Evolutionary conservation across 1,140 invertebrate species (phyloP), one percentile per base, ranked within the genome.

Genomic region (Ptiloglossa arizonensis): DNA sequence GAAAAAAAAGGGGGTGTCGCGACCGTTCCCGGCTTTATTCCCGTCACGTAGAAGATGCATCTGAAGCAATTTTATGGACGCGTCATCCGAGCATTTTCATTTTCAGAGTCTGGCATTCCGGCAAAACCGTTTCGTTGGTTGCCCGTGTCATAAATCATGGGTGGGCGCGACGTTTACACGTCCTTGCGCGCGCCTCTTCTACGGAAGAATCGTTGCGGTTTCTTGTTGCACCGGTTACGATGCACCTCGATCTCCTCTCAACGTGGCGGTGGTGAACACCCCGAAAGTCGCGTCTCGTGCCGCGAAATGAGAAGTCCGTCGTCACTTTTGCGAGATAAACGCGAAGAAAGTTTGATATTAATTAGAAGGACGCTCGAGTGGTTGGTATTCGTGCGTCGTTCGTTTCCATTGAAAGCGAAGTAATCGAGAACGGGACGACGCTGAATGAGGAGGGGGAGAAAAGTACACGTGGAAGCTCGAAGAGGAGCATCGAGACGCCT

Each of bases 41-140:
- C 60, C 56, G 67, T 74, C 72, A 78, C 79, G 73, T 78, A 68
- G 41, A 46, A 62, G 69, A 77, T 56, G 77, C 72, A 77, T 81
- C 69, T 35, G 59, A 48, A 32, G 72, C 67, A 83, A 85, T 83
- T 83, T 85, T 84, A 85, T 79, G 63, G 67, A 15, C 76, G 41
- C 80, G 35, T 79, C 69, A 67, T 82, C 70, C 78, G 62, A 70
- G 63, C 81, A 74, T 83, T 83, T 85, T 81, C 78, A 85, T 85
- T 85, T 84, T 84, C 56, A 56, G 57, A 24, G 38, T 22, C 22
- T n/a, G 50, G 54, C 56, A 80, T 73, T 52, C 75, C 64, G 52
- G 52, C 57, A 56, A 56, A 69, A 54, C 66, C 78, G 56, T 78
- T 71, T 81, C 56, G 60, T 62, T 63, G 79, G 63, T 41, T 70